Base-by-base conservation (phyloP, 2,797 vertebrate species). In the Staurois parvus region DNA sequence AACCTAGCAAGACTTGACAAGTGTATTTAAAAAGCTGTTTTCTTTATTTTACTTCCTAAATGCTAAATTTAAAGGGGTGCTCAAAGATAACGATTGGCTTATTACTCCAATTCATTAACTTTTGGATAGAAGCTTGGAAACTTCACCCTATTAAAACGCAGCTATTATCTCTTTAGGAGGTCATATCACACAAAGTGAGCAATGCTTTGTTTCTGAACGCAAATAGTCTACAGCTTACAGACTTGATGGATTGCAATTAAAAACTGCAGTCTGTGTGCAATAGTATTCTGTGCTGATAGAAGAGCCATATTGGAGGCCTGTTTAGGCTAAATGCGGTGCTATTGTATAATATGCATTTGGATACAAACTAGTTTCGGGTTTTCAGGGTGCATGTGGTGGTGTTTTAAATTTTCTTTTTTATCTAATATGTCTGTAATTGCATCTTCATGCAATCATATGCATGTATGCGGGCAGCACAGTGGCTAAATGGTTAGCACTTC, bases 11-110 rank as follows among this genome's bases (percentile, higher is more conserved):
- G 85, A 75, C 67, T 40, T 79, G 73, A 83, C 81, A 74, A 69
- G 85, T n/a, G n/a, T 83, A 83, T 74, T 87, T 83, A 79, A 87
- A 68, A 79, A 62, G 81, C 69, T 75, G 69, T 40, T 87, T 83
- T 84, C 78, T 42, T 67, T 64, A 42, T 59, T 40, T 69, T 32
- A 32, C 17, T 26, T 74, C 72, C 34, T 84, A 52, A 69, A 76
- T 62, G 78, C 26, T 52, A 76, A 78, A 75, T 87, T 79, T 67
- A 59, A 84, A 45, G 69, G 76, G 59, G 62, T 29, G 70, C 84
- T 76, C 66, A 70, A 56, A 64, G 37, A 37, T 42, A 42, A 30
- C 42, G 37, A 78, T 73, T 86, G 40, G 76, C 73, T 72, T 72
- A 82, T 70, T 72, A 52, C 59, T 79, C 62, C 75, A 72, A 86